These are phyloP conservation scores for Porphyrio hochstetteri DNA, from an alignment of 2,113 vertebrate genomes.

Conservation along the genomic window DNA sequence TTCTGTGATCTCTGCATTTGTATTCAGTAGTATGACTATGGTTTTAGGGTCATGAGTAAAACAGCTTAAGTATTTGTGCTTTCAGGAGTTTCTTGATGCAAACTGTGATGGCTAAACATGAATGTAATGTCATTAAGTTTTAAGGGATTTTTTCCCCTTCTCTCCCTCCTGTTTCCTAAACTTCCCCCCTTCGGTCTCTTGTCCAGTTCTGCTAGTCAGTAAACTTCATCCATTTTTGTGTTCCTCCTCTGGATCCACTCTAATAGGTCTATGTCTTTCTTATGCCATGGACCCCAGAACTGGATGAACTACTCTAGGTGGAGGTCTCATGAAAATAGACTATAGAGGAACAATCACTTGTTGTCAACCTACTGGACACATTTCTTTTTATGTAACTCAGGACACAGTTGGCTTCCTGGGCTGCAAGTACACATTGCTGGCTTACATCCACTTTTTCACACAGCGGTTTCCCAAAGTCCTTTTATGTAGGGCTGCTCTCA, in stretches of 20 bases:
- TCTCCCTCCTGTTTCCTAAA: background rate
- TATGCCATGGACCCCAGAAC: no score
- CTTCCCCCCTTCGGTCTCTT: background rate
- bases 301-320: background rate
- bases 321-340: background rate
- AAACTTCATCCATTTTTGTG: background rate
- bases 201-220: background rate
- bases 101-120: background rate
- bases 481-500: background rate
- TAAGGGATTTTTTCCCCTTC: background rate
- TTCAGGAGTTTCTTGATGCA: background rate
- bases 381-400: background rate
- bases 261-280: background rate
- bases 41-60: background rate
- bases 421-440: background rate
- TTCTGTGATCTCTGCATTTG: background rate
- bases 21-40: background rate
- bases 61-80: background rate
- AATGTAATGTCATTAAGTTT: background rate
- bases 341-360: background rate
- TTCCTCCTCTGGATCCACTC: background rate
- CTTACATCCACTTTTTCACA: background rate
- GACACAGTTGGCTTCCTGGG: background rate
- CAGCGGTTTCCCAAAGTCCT: background rate
- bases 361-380: rapidly evolving